Percentiles rank a stretch among this genome's conserved stretches.
phyloP scores from a whole-genome alignment of 2,888 invertebrate genomes.

The Melieria picta region DNA sequence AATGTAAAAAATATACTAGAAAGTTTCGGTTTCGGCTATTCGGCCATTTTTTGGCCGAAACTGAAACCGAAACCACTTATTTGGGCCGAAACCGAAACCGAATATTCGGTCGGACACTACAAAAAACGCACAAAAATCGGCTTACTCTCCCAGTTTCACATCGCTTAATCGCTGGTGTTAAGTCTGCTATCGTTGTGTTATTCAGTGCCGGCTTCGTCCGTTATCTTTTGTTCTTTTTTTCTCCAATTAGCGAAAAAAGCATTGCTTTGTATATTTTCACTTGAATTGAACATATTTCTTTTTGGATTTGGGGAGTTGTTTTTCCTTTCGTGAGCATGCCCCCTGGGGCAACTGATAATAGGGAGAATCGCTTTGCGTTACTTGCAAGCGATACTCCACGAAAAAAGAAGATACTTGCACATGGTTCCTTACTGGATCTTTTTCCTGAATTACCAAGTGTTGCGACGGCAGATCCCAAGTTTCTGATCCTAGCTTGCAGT shows the following conservation, averaged over 20 bases:
- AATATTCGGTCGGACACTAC: no score
- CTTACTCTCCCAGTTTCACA: no score
- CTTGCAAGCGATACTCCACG: conserved; percentile 6
- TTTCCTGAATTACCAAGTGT: conserved; percentile 9
- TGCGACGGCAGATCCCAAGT: not conserved
- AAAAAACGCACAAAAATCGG: no score
- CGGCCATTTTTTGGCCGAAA: no score
- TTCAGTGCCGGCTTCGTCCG: conserved; percentile 5
- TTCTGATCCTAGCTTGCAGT: no score
- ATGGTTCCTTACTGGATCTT: not conserved
- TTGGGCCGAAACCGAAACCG: no score
- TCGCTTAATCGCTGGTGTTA: no score
- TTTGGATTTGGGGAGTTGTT: not conserved
- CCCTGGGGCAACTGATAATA: not conserved
- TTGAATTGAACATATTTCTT: not conserved
- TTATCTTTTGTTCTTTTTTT: not conserved
- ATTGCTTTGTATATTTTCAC: not conserved
- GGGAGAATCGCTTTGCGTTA: conserved; percentile 3
- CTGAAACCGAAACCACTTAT: no score
- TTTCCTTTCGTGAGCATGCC: not conserved
- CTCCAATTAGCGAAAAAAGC: not conserved
- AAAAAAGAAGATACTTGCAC: not conserved
- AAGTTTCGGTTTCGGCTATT: no score
- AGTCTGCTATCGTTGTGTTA: conserved; percentile 1
- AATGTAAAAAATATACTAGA: no score